Percentiles rank a stretch among this genome's conserved stretches.
These are phyloP conservation scores for Leucophenga maculata DNA, from an alignment of 2,888 invertebrate genomes.

Conservation along the genomic window DNA sequence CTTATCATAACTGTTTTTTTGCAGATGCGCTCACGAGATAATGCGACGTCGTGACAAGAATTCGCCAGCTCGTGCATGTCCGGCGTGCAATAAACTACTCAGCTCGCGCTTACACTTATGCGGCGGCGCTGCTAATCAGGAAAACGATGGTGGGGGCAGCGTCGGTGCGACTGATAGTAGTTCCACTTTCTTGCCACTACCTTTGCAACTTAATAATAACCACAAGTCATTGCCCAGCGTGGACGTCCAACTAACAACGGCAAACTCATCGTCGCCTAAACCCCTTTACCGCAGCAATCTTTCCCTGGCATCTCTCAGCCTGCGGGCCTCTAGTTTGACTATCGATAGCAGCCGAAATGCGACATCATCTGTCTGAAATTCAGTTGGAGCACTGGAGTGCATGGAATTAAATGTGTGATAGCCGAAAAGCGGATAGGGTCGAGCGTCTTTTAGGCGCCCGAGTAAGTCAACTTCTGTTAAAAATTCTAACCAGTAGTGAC, in stretches of 20 bases:
- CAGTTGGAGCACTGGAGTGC: background rate
- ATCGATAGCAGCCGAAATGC: constrained; percentile 74
- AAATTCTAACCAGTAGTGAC: too few relatives aligned
- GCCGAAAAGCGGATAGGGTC: too few relatives aligned
- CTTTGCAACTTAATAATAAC: constrained; percentile 32
- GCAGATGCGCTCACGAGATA: constrained; percentile 79
- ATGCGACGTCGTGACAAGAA: constrained; percentile 76
- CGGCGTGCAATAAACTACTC: constrained; percentile 80
- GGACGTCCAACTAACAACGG: constrained; percentile 52
- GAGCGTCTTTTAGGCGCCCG: too few relatives aligned
- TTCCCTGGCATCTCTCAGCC: constrained; percentile 70
- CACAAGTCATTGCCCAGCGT: constrained; percentile 52
- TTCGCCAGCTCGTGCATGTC: constrained; percentile 79
- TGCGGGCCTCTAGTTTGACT: constrained; percentile 71
- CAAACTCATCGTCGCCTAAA: constrained; percentile 58
- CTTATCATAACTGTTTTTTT: background rate
- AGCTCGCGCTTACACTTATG: constrained; percentile 78
- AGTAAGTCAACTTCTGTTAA: too few relatives aligned
- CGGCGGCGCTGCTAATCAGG: constrained; percentile 39
- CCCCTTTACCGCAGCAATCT: constrained; percentile 69
- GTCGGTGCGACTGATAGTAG: constrained; percentile 18
- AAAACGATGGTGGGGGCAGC: constrained; percentile 44
- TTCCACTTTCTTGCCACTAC: constrained; percentile 26
- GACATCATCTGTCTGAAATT: constrained; percentile 74
- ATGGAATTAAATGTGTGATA: constrained; percentile 12